Percentiles rank a stretch among this genome's conserved stretches.
These are phyloP conservation scores for Atlantisia rogersi DNA, from an alignment of 2,113 vertebrate species.

Conservation along the genomic window DNA sequence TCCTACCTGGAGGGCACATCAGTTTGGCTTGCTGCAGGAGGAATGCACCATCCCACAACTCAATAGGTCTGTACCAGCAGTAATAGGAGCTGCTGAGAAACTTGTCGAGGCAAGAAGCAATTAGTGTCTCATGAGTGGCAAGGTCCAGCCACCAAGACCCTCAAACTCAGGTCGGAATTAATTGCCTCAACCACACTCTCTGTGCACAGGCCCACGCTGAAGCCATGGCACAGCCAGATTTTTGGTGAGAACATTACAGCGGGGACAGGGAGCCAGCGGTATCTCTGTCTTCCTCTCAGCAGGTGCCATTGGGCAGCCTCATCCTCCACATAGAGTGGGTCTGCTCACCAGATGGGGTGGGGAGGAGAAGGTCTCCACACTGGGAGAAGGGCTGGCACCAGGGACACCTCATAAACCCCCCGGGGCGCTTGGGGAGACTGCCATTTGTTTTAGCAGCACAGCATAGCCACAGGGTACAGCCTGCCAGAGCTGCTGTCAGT, in stretches of 20 bases:
- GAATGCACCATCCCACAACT: not conserved
- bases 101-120: not conserved
- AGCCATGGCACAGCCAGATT: not conserved
- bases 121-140: not conserved
- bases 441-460: not conserved
- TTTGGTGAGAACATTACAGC: not conserved
- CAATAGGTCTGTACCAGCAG: not conserved
- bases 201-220: not conserved
- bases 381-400: not conserved
- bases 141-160: not conserved
- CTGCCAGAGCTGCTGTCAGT: not conserved
- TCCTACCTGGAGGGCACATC: not conserved
- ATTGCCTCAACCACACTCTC: not conserved
- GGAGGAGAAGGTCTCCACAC: not conserved
- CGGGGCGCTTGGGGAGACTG: not conserved
- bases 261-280: not conserved
- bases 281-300: not conserved
- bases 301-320: not conserved
- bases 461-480: not conserved
- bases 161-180: not conserved
- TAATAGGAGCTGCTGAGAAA: not conserved
- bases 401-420: accelerated
- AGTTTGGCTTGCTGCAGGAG: not conserved
- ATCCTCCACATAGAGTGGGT: not conserved
- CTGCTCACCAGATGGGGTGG: not conserved